These are phyloP conservation scores for Epizoanthus rinbou DNA, from an alignment of 92 coral and sea anemone genomes.

Conservation along the genomic window DNA sequence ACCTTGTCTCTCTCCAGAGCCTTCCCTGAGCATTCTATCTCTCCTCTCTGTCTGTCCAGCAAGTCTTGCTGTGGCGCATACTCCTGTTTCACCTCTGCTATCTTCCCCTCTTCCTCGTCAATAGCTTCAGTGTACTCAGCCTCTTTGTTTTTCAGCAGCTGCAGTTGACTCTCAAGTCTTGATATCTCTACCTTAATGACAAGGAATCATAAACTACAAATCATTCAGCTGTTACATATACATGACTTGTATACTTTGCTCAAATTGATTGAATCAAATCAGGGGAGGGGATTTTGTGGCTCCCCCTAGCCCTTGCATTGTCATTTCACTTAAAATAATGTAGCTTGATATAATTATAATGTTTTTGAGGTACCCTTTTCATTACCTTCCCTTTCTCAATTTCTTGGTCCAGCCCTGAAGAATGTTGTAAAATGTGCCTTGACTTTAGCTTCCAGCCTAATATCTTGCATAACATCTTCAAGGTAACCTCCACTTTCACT, in stretches of 20 bases:
- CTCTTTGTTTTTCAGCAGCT: conserved; percentile 54
- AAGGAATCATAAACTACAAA: background rate
- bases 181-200: conserved; percentile 65
- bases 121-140: conserved; percentile 54
- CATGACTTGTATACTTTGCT: no score
- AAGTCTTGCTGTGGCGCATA: conserved; percentile 65
- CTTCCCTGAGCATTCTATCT: conserved; percentile 49
- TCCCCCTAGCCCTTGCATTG: no score
- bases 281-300: no score
- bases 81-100: conserved; percentile 61
- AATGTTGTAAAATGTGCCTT: no score
- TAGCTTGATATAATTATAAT: no score
- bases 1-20: conserved; percentile 66
- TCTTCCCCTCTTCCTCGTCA: conserved; percentile 62
- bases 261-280: background rate
- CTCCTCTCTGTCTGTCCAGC: conserved; percentile 60
- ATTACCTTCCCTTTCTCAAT: no score
- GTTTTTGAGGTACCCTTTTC: no score
- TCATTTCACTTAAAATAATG: no score
- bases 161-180: conserved; percentile 68
- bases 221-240: background rate
- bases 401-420: no score
- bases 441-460: no score
- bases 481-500: no score
- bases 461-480: no score